Evolutionary conservation across 2,113 vertebrate genomes (phyloP).

Genomic region (Suncus etruscus): DNA sequence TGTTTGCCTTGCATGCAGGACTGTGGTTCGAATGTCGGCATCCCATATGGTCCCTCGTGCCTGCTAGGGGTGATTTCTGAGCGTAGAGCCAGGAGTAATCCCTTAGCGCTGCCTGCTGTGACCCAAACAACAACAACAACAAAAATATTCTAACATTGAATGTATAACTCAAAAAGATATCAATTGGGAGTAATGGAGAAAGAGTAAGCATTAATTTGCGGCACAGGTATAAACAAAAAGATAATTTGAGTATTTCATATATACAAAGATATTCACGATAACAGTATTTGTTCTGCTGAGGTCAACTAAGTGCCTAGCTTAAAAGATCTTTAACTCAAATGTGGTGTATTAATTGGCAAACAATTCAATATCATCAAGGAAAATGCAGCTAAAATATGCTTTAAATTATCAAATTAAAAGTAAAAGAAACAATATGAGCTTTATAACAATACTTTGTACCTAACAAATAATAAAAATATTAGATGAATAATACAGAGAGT

Average conservation of each 20-base stretch:
- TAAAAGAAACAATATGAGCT: background rate
- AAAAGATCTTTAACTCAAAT: background rate
- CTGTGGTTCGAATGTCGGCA: too few relatives aligned
- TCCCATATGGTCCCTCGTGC: too few relatives aligned
- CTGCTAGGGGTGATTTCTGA: too few relatives aligned
- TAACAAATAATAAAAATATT: background rate
- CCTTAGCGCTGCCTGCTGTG: too few relatives aligned
- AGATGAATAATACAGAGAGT: background rate
- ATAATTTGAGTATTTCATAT: background rate
- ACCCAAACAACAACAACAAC: too few relatives aligned
- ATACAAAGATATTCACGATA: background rate
- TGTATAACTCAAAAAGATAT: background rate
- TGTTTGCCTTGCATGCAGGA: too few relatives aligned
- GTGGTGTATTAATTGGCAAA: background rate
- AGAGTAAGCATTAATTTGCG: background rate
- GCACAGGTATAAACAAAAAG: background rate
- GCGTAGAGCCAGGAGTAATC: too few relatives aligned
- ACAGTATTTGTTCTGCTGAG: background rate
- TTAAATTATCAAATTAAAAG: background rate
- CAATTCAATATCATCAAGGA: background rate
- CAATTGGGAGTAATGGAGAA: background rate
- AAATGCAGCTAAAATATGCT: background rate
- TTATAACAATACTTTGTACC: background rate
- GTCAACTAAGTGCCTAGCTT: slow-evolving; percentile 4
- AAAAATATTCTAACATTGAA: background rate